Evolutionary conservation across 2,888 invertebrate species (phyloP).

Genomic region (Maniola hyperantus): DNA sequence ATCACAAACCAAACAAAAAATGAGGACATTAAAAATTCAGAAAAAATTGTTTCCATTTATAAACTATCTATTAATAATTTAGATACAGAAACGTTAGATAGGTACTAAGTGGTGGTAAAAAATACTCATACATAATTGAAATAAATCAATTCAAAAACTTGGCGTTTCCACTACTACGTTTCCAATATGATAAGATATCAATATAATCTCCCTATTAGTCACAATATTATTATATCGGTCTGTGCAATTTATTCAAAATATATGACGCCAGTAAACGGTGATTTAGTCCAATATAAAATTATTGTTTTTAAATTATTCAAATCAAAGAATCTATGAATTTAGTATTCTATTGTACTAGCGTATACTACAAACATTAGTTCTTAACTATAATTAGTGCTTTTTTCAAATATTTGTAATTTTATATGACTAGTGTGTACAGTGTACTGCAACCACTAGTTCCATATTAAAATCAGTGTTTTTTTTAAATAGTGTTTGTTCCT

Average conservation of each 20-base stretch:
- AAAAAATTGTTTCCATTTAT: too few relatives aligned
- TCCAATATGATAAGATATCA: conserved; percentile 14
- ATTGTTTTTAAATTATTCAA: neutral
- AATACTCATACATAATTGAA: too few relatives aligned
- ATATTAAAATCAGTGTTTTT: neutral
- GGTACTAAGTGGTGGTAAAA: too few relatives aligned
- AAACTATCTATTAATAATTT: too few relatives aligned
- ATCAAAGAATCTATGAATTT: neutral
- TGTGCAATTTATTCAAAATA: conserved; percentile 3
- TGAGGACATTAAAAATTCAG: too few relatives aligned
- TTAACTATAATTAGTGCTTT: too few relatives aligned
- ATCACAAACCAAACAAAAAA: too few relatives aligned
- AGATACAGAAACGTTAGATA: too few relatives aligned
- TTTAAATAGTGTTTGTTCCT: neutral
- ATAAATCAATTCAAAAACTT: neutral
- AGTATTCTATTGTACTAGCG: too few relatives aligned
- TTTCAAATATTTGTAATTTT: too few relatives aligned
- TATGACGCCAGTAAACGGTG: neutral
- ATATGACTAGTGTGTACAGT: conserved; percentile 6
- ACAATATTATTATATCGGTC: neutral
- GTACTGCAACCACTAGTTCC: neutral
- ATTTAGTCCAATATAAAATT: neutral
- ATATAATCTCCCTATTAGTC: conserved; percentile 7
- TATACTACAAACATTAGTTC: too few relatives aligned
- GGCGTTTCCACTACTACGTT: neutral